phyloP scores from a whole-genome alignment of 2,797 vertebrate species.

The Helarctos malayanus region DNA sequence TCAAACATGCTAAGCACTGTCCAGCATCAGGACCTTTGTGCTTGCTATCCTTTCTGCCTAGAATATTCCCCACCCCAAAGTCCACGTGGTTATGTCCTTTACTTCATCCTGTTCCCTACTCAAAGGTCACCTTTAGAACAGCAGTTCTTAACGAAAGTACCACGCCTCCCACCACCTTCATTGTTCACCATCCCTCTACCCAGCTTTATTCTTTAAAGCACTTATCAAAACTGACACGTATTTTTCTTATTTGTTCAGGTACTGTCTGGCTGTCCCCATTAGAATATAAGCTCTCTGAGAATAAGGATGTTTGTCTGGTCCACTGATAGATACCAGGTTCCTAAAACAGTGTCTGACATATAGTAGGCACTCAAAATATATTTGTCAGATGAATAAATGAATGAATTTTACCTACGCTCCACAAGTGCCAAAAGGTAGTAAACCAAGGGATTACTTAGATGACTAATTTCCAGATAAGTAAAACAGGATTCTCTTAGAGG shows the following conservation, averaged over 20 bases:
- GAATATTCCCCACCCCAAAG: background rate
- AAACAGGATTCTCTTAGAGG: slow-evolving; percentile 1
- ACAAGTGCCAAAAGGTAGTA: background rate
- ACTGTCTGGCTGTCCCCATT: background rate
- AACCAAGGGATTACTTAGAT: background rate
- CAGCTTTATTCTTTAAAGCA: background rate
- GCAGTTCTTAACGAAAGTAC: background rate
- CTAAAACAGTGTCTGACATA: background rate
- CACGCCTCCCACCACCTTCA: background rate
- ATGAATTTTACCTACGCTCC: background rate
- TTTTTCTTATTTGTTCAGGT: background rate
- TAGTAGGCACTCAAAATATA: background rate
- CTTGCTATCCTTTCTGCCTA: background rate
- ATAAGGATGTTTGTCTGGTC: background rate
- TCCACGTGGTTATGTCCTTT: background rate
- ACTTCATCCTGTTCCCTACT: background rate
- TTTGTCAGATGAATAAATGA: background rate
- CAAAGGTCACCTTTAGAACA: background rate
- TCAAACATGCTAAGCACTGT: background rate
- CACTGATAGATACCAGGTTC: background rate
- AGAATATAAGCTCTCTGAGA: background rate
- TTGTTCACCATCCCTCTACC: background rate
- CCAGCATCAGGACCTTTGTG: background rate
- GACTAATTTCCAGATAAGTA: background rate
- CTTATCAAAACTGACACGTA: background rate